A percentile compares a stretch with the other conserved stretches of the same genome.
These are phyloP conservation scores for Drosophila recens DNA, from an alignment of 2,888 invertebrate genomes.

Conservation along the genomic window DNA sequence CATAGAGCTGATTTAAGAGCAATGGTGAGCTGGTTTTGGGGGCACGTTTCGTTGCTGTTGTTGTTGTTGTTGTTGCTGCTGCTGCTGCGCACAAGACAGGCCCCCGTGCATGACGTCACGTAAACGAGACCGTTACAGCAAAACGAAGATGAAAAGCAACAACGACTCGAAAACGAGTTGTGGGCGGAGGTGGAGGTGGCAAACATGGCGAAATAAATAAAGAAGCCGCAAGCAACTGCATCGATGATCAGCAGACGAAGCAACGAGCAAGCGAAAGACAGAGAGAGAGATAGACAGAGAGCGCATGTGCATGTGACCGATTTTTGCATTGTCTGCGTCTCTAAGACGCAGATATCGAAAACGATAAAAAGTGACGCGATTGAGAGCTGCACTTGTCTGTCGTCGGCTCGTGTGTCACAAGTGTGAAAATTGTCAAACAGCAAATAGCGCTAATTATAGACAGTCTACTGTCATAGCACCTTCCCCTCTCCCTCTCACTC, in stretches of 20 bases:
- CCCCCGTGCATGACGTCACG: slow-evolving; percentile 83
- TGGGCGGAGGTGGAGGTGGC: background rate
- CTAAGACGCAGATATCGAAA: slow-evolving; percentile 45
- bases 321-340: slow-evolving; percentile 10
- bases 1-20: slow-evolving; percentile 41
- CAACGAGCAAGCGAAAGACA: too few relatives aligned
- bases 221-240: slow-evolving; percentile 8
- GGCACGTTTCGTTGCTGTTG: slow-evolving; percentile 62
- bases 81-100: slow-evolving; percentile 60
- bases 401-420: slow-evolving; percentile 22
- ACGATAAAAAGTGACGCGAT: slow-evolving; percentile 28
- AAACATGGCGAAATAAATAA: slow-evolving; percentile 20
- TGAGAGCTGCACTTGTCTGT: background rate
- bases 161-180: slow-evolving; percentile 39
- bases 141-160: slow-evolving; percentile 29
- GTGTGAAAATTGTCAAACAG: slow-evolving; percentile 48
- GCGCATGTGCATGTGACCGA: slow-evolving; percentile 56
- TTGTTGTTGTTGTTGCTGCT: slow-evolving; percentile 22
- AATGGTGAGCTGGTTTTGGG: slow-evolving; percentile 62
- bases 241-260: slow-evolving; percentile 23
- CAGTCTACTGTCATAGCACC: slow-evolving; percentile 26
- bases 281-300: slow-evolving; percentile 3
- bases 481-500: background rate
- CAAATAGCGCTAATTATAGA: slow-evolving; percentile 50
- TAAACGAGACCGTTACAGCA: slow-evolving; percentile 61